phyloP scores from a whole-genome alignment of 2,797 vertebrate genomes.

The Fringilla coelebs region DNA sequence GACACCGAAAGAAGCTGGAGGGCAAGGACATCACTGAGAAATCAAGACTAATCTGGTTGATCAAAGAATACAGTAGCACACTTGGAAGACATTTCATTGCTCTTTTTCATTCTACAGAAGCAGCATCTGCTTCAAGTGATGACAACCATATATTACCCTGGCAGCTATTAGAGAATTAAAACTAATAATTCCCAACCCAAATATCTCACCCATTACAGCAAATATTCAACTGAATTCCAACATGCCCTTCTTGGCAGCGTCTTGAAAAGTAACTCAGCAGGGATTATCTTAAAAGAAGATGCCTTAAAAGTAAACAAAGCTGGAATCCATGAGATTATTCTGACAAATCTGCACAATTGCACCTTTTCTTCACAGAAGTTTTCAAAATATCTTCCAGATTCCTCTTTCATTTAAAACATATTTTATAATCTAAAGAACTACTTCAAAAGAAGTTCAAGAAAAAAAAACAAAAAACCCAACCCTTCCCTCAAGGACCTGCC shows the following conservation, averaged over 20 bases:
- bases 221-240: conserved; percentile 5
- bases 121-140: not conserved
- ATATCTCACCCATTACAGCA: not conserved
- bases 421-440: not conserved
- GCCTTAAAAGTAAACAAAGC: not conserved
- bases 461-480: not conserved
- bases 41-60: not conserved
- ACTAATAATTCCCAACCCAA: not conserved
- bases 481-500: not conserved
- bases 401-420: not conserved
- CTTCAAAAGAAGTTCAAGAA: not conserved
- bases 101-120: not conserved
- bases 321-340: not conserved
- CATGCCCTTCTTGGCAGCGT: not conserved
- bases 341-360: not conserved
- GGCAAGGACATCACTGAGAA: not conserved
- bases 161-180: not conserved
- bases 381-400: not conserved
- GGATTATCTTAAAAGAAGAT: conserved; percentile 11
- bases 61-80: not conserved
- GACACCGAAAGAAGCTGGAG: not conserved
- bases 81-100: not conserved
- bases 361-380: not conserved
- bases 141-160: not conserved
- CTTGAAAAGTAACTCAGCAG: not conserved